Base-by-base conservation (phyloP, 30 jellyfish, hydroid and myxozoan genomes). In the Hydractinia symbiolongicarpus region DNA sequence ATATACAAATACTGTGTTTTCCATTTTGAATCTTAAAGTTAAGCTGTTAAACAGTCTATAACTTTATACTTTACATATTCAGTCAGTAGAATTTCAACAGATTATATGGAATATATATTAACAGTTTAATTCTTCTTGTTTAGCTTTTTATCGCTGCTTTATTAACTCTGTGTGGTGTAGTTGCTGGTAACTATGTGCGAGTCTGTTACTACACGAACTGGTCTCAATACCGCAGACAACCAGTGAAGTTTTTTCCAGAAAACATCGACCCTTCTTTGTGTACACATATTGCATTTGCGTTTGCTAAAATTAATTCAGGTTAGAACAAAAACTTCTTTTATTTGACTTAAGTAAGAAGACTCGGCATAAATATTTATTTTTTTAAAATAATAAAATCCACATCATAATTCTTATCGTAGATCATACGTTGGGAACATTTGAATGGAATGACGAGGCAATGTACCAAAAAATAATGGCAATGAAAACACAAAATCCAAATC, bases 381-480 rank as follows among this genome's bases (percentile, higher is more conserved):
- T 30, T 30, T 2, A 30, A 30, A 30, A 30, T 30, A 30, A 30
- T 30, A 30, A 30, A 30, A 30, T 30, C 44, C 1, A 30, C 44
- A 30, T 30, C 44, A 30, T 30, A 30, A 66, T 6, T 8, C 4
- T 53, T 66, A 7, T 8, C 19, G n/a, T 60, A 72, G 81, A 88
- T 79, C 81, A 82, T 73, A 83, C 77, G 68, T 69, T 88, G 56
- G 96, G 86, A 11, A 77, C 76, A 89, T 82, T 75, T 73, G 96
- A 88, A 71, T 87, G 96, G 96, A 82, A 87, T 44, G 96, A 87
- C 80, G 92, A 81, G 55, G 75, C 80, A 66, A 81, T 86, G 86
- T 87, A 81, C 44, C 82, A 84, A 16, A 56, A 79, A 30, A 9
- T 76, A 7, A 76, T 30, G n/a, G 84, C 66, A 21, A 79, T 88